Base-by-base conservation (phyloP, 1,140 invertebrate genomes). In the Arion vulgaris region DNA sequence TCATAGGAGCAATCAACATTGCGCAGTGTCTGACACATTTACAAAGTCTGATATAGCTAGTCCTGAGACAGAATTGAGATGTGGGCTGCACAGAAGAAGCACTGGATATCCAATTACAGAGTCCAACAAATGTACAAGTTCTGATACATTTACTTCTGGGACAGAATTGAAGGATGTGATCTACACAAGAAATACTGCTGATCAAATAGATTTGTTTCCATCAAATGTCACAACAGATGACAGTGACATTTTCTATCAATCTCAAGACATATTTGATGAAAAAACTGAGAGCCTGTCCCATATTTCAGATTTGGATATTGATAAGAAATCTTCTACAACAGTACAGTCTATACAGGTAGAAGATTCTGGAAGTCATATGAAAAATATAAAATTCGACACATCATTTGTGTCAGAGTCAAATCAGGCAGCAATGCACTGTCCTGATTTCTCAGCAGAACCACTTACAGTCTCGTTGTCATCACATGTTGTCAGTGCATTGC, bases 211-310 rank as follows among this genome's bases (percentile, higher is more conserved):
- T 15, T 45, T 32, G 17, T 66, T 23, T 32, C 62, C n/a, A 66
- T 34, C 28, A 34, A 7, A n/a, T 28, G 62, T 66, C n/a, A 32
- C 11, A 13, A 23, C 28, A 66, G 62, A 2, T 57, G 38, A 4
- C 4, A 34, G 75, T 57, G 49, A 13, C 0, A 69, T 41, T 34
- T 11, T 28, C 51, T 9, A 38, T 41, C 38, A 80, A 19, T 69
- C 62, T 80, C 38, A 62, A 80, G 78, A 80, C 69, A 45, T 69
- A 7, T 41, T 41, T 80, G 78, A 7, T 28, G 62, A 41, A 23
- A 26, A 19, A 23, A 13, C 51, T 38, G 62, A 53, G 26, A 53
- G 17, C 11, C 36, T 26, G 0, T 26, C 5, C 15, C 23, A 19
- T 62, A 13, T 26, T 57, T 41, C 36, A 23, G 26, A 57, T 19